phyloP scores from a whole-genome alignment of 2,797 vertebrate genomes.

The Mormyrus proboscirostris region DNA sequence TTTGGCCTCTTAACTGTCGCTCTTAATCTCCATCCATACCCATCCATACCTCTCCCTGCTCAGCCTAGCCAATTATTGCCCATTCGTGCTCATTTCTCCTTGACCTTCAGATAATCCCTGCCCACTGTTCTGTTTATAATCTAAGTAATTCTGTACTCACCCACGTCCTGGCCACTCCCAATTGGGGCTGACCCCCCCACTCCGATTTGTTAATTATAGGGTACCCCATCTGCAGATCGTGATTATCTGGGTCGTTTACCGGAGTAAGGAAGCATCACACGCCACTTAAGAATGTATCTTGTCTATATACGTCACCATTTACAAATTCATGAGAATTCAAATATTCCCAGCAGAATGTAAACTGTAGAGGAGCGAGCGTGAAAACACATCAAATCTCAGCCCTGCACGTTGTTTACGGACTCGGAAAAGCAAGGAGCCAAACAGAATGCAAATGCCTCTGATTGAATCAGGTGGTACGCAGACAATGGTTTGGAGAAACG shows the following conservation, averaged over 20 bases:
- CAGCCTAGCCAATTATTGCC: background rate
- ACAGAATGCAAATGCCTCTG: constrained; percentile 78
- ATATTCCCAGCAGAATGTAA: constrained; percentile 73
- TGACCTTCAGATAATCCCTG: background rate
- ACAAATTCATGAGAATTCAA: constrained; percentile 73
- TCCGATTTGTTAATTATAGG: background rate
- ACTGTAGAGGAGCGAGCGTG: constrained; percentile 69
- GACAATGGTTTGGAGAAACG: constrained; percentile 80
- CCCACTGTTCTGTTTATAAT: background rate
- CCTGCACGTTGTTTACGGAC: constrained; percentile 74
- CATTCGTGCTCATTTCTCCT: background rate
- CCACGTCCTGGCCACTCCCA: background rate
- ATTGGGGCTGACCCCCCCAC: background rate
- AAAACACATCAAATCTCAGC: constrained; percentile 77
- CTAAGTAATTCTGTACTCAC: background rate
- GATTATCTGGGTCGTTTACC: constrained; percentile 23
- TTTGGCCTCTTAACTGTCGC: background rate
- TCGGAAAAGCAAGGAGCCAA: constrained; percentile 75
- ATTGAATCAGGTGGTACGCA: constrained; percentile 79
- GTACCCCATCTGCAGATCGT: background rate
- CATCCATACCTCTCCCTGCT: background rate
- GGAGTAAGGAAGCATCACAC: constrained; percentile 35
- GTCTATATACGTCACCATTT: constrained; percentile 56
- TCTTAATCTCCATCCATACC: background rate
- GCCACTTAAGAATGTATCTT: constrained; percentile 29